Evolutionary conservation across 2,113 vertebrate species (phyloP).

Genomic region (Garra rufa): DNA sequence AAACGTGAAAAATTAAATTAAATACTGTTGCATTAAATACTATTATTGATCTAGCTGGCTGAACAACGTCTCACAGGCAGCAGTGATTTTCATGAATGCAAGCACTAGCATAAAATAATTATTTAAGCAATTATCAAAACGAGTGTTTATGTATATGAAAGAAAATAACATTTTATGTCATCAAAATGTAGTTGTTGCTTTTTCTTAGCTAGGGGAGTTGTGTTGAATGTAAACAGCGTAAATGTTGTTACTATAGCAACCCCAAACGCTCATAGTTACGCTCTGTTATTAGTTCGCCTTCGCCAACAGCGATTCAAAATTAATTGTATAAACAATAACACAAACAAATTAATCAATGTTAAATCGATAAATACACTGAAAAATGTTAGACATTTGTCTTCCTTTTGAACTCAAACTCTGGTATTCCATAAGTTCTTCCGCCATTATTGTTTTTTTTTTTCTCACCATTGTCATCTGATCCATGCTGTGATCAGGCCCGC

Average conservation of each 20-base stretch:
- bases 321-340: background rate
- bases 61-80: background rate
- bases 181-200: background rate
- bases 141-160: background rate
- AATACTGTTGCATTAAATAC: too few relatives aligned
- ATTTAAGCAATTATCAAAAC: background rate
- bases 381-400: background rate
- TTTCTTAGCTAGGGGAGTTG: background rate
- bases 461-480: conserved; percentile 48
- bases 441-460: background rate
- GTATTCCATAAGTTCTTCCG: background rate
- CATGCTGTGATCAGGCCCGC: background rate
- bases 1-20: too few relatives aligned
- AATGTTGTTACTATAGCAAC: conserved; percentile 52
- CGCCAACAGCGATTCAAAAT: background rate
- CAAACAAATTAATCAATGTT: background rate
- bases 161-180: background rate
- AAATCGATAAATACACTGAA: background rate
- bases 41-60: background rate
- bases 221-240: background rate
- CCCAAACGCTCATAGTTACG: conserved; percentile 11
- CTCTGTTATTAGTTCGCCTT: background rate
- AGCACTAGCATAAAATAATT: too few relatives aligned
- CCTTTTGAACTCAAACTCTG: background rate
- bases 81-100: background rate